A percentile compares a stretch with the other conserved stretches of the same genome.
phyloP scores from a whole-genome alignment of 1,140 invertebrate genomes.

The Drosophila melanica region DNA sequence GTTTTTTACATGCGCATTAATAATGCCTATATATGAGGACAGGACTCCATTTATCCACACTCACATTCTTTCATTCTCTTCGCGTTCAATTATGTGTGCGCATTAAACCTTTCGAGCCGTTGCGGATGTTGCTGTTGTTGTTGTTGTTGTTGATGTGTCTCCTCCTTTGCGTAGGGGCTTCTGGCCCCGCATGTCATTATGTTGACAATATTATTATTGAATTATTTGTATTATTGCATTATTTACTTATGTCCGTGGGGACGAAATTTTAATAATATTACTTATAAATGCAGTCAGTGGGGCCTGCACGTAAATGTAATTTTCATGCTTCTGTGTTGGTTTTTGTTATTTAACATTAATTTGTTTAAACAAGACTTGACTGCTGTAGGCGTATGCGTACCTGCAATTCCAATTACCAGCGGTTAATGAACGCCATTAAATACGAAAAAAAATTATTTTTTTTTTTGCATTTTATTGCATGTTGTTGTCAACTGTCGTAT shows the following conservation, averaged over 20 bases:
- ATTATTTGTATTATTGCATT: slow-evolving; percentile 81
- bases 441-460: slow-evolving; percentile 53
- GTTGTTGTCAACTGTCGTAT: slow-evolving; percentile 47
- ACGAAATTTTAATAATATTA: slow-evolving; percentile 39
- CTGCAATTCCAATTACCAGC: slow-evolving; percentile 68
- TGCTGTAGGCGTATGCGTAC: slow-evolving; percentile 16
- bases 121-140: slow-evolving; percentile 1
- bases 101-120: slow-evolving; percentile 62
- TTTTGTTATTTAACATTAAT: slow-evolving; percentile 79
- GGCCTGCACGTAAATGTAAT: slow-evolving; percentile 56
- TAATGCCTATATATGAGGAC: slow-evolving; percentile 39
- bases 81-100: slow-evolving; percentile 72
- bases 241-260: slow-evolving; percentile 52
- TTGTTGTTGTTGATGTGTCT: neutral
- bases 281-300: slow-evolving; percentile 8
- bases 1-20: slow-evolving; percentile 69
- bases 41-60: neutral
- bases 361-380: slow-evolving; percentile 65
- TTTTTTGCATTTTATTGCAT: slow-evolving; percentile 22
- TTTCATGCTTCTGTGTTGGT: slow-evolving; percentile 54
- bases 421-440: slow-evolving; percentile 77
- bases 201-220: slow-evolving; percentile 67
- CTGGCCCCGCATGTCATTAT: slow-evolving; percentile 59
- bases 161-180: slow-evolving; percentile 13
- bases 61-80: slow-evolving; percentile 8